Evolutionary conservation across 2,888 invertebrate genomes (phyloP).

Genomic region (Eubasilissa splendida): DNA sequence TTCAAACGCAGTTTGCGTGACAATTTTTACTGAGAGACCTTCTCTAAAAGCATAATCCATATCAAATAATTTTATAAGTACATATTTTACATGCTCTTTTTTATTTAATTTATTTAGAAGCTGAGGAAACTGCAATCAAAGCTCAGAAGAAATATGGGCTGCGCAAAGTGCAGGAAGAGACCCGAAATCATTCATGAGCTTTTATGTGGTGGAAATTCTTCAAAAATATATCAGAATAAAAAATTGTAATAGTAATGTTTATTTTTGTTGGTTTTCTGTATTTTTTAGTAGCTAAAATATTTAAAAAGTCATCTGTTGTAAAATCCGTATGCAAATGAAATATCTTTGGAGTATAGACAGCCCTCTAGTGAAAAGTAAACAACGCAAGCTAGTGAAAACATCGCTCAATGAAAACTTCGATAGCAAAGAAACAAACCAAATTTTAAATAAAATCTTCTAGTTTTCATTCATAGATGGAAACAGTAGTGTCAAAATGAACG

Average conservation of each 20-base stretch:
- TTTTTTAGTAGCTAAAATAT: background rate
- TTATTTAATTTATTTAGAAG: conserved; percentile 11
- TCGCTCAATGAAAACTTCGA: background rate
- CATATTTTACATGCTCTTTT: background rate
- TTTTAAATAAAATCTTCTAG: background rate
- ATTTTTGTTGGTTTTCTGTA: background rate
- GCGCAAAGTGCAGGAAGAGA: conserved; percentile 14
- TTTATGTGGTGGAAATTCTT: background rate
- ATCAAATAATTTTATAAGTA: background rate
- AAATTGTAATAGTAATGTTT: no score
- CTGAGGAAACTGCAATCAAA: background rate
- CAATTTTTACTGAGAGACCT: no score
- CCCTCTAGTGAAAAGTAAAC: background rate
- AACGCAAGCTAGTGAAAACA: background rate
- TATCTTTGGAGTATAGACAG: background rate
- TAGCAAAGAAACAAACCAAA: background rate
- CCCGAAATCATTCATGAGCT: background rate
- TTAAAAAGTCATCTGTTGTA: background rate
- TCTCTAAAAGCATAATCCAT: no score
- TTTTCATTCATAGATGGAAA: background rate
- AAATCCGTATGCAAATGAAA: background rate
- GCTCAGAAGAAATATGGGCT: background rate
- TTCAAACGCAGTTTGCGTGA: no score
- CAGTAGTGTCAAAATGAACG: background rate
- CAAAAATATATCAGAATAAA: background rate